These are phyloP conservation scores for Crioceris asparagi DNA, from an alignment of 2,888 invertebrate genomes.

Conservation along the genomic window DNA sequence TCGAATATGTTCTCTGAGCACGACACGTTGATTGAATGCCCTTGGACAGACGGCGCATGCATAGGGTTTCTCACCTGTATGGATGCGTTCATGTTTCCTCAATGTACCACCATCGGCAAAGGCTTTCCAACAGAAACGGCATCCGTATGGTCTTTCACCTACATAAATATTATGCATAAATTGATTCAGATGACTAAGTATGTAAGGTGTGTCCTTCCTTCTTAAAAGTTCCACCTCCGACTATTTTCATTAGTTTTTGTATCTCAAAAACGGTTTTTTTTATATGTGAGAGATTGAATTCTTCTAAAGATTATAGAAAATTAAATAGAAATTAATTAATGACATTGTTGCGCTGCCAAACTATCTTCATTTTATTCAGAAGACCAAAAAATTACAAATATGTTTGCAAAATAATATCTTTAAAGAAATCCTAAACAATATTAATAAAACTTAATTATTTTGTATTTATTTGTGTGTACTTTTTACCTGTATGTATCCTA, in stretches of 20 bases:
- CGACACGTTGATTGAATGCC: constrained; percentile 80
- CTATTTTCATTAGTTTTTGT: too few species aligned
- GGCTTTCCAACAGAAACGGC: constrained; percentile 80
- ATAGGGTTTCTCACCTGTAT: constrained; percentile 69
- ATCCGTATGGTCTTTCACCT: constrained; percentile 68
- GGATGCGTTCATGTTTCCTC: constrained; percentile 75
- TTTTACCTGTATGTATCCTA: constrained; percentile 60
- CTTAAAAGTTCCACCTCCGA: too few species aligned
- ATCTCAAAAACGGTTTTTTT: too few species aligned
- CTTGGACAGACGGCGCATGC: constrained; percentile 79
- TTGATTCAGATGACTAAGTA: too few species aligned
- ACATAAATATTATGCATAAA: constrained; percentile 2
- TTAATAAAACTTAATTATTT: not conserved
- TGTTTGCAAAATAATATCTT: not conserved
- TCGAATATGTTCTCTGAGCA: constrained; percentile 72
- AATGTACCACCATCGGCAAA: constrained; percentile 81
- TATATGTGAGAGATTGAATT: too few species aligned
- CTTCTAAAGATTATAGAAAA: too few species aligned
- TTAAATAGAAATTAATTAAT: too few species aligned
- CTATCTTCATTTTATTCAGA: not conserved
- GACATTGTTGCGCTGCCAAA: too few species aligned
- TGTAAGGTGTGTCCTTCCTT: too few species aligned
- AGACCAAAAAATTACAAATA: too few species aligned
- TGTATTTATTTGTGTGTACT: too few species aligned
- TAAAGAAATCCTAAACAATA: not conserved